Evolutionary conservation across 2,888 invertebrate species (phyloP), one percentile per base, ranked within the genome.

Genomic region (Cenopis cana): DNA sequence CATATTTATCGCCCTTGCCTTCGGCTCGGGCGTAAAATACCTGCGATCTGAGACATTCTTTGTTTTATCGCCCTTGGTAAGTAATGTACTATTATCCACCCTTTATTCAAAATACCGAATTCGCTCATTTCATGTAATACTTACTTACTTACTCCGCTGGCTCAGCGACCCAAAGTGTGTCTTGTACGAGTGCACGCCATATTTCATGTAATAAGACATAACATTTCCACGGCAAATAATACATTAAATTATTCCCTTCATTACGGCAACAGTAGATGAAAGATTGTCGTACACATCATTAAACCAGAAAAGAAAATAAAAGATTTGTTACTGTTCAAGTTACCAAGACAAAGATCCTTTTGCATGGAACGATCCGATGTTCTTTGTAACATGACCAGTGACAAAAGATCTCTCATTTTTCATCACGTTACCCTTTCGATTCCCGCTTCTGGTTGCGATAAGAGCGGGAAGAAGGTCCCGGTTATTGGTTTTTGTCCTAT

Each of bases 301-400:
- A 84, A 79, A 76, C 77, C 73, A 78, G 76, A 80, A 80, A 81
- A 76, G 77, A 80, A 82, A 79, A 81, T 81, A 82, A 82, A 81
- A 82, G 78, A 82, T 82, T 82, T 80, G 79, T 82, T 77, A 77
- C 79, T 76, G 76, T 79, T 83, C 77, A 78, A 82, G 77, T 79
- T 80, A 76, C 77, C 69, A 71, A 79, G 76, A 77, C 81, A 79
- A 75, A 79, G 76, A 78, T 81, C 74, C 73, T 76, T 78, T 81
- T 79, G 74, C 76, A 77, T 76, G 76, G 76, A 75, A 74, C 65
- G 72, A 62, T 74, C 64, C 68, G 65, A 75, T 73, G 77, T 76
- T 76, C 78, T 76, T 79, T 76, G 79, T 70, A 78, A 73, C 60
- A 33, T 72, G 70, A 65, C 82, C 80, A 81, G 73, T 67, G 6